These are phyloP conservation scores for Cyprinus carpio DNA, from an alignment of 2,113 vertebrate genomes.

Conservation along the genomic window DNA sequence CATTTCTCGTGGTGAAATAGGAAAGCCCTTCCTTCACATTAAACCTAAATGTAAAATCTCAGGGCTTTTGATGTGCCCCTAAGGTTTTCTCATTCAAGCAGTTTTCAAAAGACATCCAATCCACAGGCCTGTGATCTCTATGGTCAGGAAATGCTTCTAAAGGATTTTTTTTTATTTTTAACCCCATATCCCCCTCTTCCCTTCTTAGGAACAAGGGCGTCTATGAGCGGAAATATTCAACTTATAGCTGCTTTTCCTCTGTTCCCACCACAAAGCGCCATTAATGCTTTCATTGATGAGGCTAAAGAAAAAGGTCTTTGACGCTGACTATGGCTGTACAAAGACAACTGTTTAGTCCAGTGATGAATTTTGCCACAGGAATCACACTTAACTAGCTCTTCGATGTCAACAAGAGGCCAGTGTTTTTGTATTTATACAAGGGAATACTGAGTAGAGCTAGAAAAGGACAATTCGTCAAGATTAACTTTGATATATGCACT, in stretches of 20 bases:
- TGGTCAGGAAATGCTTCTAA: constrained; percentile 69
- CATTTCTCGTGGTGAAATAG: background rate
- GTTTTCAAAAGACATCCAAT: constrained; percentile 3
- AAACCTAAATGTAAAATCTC: constrained; percentile 54
- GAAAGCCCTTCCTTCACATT: constrained; percentile 32
- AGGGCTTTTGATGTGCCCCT: constrained; percentile 70
- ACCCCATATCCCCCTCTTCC: background rate
- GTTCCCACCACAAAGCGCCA: constrained; percentile 20
- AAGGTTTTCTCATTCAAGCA: constrained; percentile 45
- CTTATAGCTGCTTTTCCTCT: constrained; percentile 36
- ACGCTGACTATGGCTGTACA: background rate
- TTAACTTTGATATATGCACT: background rate
- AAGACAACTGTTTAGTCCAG: background rate
- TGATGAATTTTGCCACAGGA: background rate
- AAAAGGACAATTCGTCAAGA: background rate
- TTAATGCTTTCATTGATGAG: background rate
- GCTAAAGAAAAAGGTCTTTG: background rate
- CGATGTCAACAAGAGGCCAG: background rate
- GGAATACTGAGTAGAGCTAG: background rate
- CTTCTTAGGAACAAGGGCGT: constrained; percentile 30
- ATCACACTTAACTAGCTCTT: background rate
- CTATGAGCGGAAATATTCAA: constrained; percentile 12
- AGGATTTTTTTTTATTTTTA: constrained; percentile 27
- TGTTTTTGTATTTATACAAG: background rate
- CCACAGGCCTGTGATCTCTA: constrained; percentile 17